Evolutionary conservation across 2,888 invertebrate genomes (phyloP), one percentile per base, ranked within the genome.

Genomic region (Nysson spinosus): DNA sequence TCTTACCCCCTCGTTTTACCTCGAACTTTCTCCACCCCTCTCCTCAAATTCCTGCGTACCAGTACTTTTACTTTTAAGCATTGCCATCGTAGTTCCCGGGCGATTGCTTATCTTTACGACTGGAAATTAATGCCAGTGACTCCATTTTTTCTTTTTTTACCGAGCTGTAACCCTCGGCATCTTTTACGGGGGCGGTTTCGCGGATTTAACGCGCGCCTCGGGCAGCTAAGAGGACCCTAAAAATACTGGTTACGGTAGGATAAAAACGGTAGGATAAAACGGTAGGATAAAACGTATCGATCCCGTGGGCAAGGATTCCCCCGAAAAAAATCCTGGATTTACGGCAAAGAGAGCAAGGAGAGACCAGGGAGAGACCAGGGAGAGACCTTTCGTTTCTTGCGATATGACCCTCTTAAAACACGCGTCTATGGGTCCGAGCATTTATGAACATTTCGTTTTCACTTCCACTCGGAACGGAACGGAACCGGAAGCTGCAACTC

Each of bases 91-190:
- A 16, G 1, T 22, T 20, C 47, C 9, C 49, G 32, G 5, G 3
- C 14, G 24, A 24, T 9, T 17, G 16, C 40, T 57, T 57, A 57
- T 57, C 56, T 57, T 49, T 57, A 42, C 26, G 24, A 24, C 14
- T 42, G 14, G 50, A 57, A 39, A 20, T 57, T 57, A 39, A 39
- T n/a, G 39, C 34, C 2, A 20, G 19, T 7, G 26, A 9, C 30
- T n/a, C n/a, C n/a, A n/a, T n/a, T n/a, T n/a, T n/a, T n/a, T n/a
- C n/a, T 50, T 42, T 11, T 42, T 55, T 9, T 22, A 19, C 16
- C 26, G 28, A 12, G 28, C 35, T n/a, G 14, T 24, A 30, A 12
- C 4, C 11, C 17, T 14, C 17, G 37, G 30, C 44, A 44, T n/a
- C 37, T 37, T 58, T 52, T 52, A 37, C 14, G 52, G 17, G 35